Base-by-base conservation (phyloP, 2,113 vertebrate genomes). In the Chloebia gouldiae region DNA sequence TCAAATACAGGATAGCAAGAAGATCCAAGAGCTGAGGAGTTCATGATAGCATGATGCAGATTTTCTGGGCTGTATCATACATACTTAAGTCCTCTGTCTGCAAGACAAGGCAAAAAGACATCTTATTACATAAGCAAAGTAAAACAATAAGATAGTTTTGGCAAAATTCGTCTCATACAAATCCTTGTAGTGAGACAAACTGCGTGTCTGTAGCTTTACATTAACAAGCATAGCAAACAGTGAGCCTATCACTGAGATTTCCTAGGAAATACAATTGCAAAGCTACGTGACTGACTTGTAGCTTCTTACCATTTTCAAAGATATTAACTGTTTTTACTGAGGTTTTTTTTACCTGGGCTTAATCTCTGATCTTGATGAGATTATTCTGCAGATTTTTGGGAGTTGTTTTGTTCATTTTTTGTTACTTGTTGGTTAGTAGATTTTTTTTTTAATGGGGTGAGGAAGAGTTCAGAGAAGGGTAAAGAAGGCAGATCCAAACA, bases 401-500 rank as follows among this genome's bases (percentile, higher is more conserved):
- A 6, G 4, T 22, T 45, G 24, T 53, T 70, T 63, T 13, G 4
- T 14, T 44, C 2, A 6, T 77, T 68, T 57, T 24, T 44, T 25
- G 25, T 31, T 39, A 9, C 11, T 18, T 47, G 7, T 23, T 35
- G 7, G 6, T 60, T 64, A 25, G 16, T 75, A 31, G 2, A 2
- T 2, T 6, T 40, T 40, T 65, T 73, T 79, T 65, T 80, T 9
- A 37, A 53, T 13, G 33, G 12, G 1, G 2, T 17, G 12, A 10
- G 15, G 35, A 70, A 50, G 19, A 39, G 6, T 35, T 73, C 0
- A 0, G 20, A 83, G 27, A 42, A 4, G 9, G 2, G 5, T 51
- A 39, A 86, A 60, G 7, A 50, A 25, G n/a, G n/a, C 11, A n/a
- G 30, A 70, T 31, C 45, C 14, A 61, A 65, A 57, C 5, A n/a